A percentile compares a stretch with the other conserved stretches of the same genome.
Evolutionary conservation across 2,797 vertebrate genomes (phyloP).

Genomic region (Paratrypauchen microcephalus): DNA sequence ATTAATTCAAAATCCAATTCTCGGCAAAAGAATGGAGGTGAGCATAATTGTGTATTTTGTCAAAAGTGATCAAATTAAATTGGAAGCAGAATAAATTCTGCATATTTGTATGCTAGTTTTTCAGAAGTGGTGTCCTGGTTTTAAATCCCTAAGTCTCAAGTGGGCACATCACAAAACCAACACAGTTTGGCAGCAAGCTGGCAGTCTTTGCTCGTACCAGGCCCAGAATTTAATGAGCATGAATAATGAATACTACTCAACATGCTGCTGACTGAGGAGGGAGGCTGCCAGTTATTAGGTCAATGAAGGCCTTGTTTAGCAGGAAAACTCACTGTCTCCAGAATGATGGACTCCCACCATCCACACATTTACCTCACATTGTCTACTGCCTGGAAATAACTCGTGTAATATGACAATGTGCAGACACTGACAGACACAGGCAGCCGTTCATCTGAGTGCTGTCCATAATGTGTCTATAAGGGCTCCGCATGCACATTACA

Average conservation of each 20-base stretch:
- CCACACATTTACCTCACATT: constrained; percentile 23
- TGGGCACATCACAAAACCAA: constrained; percentile 85
- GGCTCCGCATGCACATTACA: constrained; percentile 16
- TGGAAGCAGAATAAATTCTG: constrained; percentile 70
- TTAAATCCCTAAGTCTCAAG: constrained; percentile 82
- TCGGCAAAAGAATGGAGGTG: constrained; percentile 64
- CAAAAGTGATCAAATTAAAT: constrained; percentile 76
- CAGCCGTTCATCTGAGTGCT: constrained; percentile 32
- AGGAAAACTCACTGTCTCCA: constrained; percentile 67
- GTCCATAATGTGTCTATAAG: constrained; percentile 27
- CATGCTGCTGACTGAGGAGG: constrained; percentile 78
- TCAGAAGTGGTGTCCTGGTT: constrained; percentile 80
- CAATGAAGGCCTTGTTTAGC: constrained; percentile 79
- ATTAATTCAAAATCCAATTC: constrained; percentile 74
- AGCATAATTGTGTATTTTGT: constrained; percentile 77
- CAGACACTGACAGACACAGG: constrained; percentile 49
- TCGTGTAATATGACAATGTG: constrained; percentile 62
- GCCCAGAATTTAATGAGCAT: constrained; percentile 87
- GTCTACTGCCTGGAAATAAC: constrained; percentile 62
- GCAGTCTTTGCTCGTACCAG: constrained; percentile 79
- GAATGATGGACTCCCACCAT: constrained; percentile 66
- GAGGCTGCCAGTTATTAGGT: constrained; percentile 83
- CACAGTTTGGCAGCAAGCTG: constrained; percentile 82
- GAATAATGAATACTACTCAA: constrained; percentile 86
- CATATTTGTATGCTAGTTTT: constrained; percentile 72